Evolutionary conservation across 2,797 vertebrate species (phyloP).

Genomic region (Lacerta viridis): DNA sequence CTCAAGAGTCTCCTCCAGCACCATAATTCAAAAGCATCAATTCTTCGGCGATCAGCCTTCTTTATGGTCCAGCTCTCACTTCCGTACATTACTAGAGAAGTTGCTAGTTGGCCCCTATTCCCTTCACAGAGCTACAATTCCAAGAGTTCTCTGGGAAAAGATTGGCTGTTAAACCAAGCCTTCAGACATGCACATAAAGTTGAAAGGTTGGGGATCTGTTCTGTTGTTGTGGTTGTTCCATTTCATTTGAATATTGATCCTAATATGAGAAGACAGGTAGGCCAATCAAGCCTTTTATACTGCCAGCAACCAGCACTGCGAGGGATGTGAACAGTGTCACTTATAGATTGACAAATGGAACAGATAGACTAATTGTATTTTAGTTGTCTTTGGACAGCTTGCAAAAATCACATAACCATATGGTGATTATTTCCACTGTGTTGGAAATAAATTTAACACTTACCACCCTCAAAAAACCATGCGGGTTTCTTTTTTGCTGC

Average conservation of each 20-base stretch:
- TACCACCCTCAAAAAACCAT: not conserved
- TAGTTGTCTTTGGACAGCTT: constrained; percentile 84
- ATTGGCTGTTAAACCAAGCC: constrained; percentile 31
- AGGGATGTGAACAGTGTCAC: constrained; percentile 66
- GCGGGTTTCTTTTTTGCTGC: constrained; percentile 10
- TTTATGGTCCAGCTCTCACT: too few species aligned
- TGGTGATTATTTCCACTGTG: constrained; percentile 79
- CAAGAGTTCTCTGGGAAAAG: too few species aligned
- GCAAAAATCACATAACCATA: constrained; percentile 84
- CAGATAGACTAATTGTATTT: constrained; percentile 79
- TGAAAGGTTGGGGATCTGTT: not conserved
- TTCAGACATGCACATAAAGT: constrained; percentile 13
- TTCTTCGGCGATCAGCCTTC: too few species aligned
- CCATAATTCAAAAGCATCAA: too few species aligned
- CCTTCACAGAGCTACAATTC: too few species aligned
- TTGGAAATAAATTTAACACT: constrained; percentile 71
- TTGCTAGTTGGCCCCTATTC: too few species aligned
- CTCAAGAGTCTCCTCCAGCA: too few species aligned
- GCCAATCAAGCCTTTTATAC: constrained; percentile 52
- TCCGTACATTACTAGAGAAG: too few species aligned
- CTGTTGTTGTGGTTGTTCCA: constrained; percentile 31
- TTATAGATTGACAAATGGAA: constrained; percentile 83
- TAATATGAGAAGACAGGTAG: constrained; percentile 70
- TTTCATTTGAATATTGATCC: constrained; percentile 66
- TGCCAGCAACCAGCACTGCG: constrained; percentile 61